Percentiles rank a stretch among this genome's conserved stretches.
Evolutionary conservation across 2,888 invertebrate species (phyloP).

Genomic region (Eupithecia tripunctaria): DNA sequence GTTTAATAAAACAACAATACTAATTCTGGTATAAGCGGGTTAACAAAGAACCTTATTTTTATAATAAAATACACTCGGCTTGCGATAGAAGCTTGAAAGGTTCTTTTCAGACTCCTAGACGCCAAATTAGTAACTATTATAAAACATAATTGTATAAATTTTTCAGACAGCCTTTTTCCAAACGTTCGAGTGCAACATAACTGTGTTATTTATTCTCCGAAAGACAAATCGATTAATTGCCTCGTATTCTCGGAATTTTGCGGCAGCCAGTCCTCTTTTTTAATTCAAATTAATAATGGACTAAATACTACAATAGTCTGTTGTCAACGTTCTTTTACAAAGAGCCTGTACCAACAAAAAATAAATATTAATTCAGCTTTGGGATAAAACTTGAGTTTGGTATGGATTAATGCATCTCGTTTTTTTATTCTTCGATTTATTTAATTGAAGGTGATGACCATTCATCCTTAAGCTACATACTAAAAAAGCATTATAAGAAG

Average conservation of each 20-base stretch:
- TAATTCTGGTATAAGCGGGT: too few relatives aligned
- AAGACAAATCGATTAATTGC: conserved; percentile 11
- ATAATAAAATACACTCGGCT: too few relatives aligned
- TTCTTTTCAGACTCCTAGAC: not conserved
- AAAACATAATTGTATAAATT: not conserved
- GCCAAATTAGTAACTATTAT: not conserved
- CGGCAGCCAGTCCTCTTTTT: not conserved
- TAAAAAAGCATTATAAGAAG: too few relatives aligned
- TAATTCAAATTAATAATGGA: not conserved
- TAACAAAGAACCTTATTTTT: too few relatives aligned
- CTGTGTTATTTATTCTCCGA: conserved; percentile 11
- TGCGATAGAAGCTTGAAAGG: too few relatives aligned
- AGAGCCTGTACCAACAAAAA: not conserved
- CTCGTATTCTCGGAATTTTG: not conserved
- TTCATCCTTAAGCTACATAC: too few relatives aligned
- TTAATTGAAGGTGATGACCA: too few relatives aligned
- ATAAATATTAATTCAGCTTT: not conserved
- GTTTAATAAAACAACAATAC: too few relatives aligned
- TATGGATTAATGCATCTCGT: not conserved
- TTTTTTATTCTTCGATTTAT: not conserved
- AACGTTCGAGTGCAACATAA: not conserved
- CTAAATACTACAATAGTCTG: not conserved
- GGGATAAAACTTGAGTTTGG: not conserved
- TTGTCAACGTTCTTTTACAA: not conserved
- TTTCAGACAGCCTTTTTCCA: not conserved